phyloP scores from a whole-genome alignment of 2,888 invertebrate species.

The Gastracanthus pulcherrimus region DNA sequence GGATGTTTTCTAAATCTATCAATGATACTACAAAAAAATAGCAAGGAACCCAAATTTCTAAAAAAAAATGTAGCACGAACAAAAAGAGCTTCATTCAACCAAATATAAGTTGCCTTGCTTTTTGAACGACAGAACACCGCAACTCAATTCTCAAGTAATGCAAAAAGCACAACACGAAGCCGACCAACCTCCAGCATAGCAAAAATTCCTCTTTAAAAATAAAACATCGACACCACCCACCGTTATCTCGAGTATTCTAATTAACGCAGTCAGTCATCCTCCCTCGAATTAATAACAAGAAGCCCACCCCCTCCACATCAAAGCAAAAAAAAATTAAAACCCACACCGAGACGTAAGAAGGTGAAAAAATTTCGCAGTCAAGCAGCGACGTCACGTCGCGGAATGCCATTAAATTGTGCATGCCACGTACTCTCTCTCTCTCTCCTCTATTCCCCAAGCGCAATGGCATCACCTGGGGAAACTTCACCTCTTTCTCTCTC shows the following conservation, averaged over 20 bases:
- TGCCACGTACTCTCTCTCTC: slow-evolving; percentile 3
- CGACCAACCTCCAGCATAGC: no score
- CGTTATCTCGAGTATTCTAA: slow-evolving; percentile 31
- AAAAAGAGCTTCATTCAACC: no score
- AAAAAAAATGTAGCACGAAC: no score
- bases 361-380: not conserved
- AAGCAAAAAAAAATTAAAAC: not conserved
- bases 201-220: no score
- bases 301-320: not conserved
- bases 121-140: not conserved
- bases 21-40: no score
- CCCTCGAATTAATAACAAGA: slow-evolving; percentile 13
- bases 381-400: slow-evolving; percentile 18
- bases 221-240: no score
- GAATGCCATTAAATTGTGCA: slow-evolving; percentile 44
- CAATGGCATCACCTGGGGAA: slow-evolving; percentile 29
- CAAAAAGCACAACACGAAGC: no score
- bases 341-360: not conserved
- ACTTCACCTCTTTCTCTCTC: not conserved
- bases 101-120: no score
- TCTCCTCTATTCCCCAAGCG: not conserved
- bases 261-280: not conserved
- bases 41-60: no score
- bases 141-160: slow-evolving; percentile 4
- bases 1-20: no score